Percentiles rank a stretch among this genome's conserved stretches.
These are phyloP conservation scores for Adelosebastes latens DNA, from an alignment of 2,797 vertebrate species.

Conservation along the genomic window DNA sequence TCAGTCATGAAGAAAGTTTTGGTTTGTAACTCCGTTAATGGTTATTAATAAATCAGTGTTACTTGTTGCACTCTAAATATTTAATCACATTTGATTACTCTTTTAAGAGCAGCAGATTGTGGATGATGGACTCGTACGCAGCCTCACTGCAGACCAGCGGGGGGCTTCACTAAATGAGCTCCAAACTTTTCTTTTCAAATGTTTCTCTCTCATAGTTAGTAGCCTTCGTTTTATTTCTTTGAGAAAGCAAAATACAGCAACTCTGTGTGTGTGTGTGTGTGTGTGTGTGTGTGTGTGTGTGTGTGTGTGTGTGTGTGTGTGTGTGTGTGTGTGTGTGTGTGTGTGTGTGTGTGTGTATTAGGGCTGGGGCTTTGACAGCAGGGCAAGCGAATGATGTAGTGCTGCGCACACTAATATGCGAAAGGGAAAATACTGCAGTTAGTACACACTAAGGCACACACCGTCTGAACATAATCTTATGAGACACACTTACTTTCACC, in stretches of 20 bases:
- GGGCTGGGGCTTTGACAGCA: constrained; percentile 37
- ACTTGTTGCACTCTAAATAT: background rate
- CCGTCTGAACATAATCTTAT: background rate
- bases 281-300: too few species aligned
- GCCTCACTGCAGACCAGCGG: background rate
- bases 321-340: too few species aligned
- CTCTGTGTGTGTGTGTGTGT: background rate
- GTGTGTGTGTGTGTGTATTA: constrained; percentile 2
- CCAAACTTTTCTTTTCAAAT: background rate
- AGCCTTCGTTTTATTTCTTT: background rate
- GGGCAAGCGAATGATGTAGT: constrained; percentile 45
- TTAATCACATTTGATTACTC: background rate
- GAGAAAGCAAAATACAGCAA: background rate
- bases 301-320: too few species aligned
- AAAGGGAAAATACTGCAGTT: constrained; percentile 44
- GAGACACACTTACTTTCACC: background rate
- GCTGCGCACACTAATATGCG: constrained; percentile 28
- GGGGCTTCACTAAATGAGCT: background rate
- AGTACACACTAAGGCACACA: background rate
- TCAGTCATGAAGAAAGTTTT: background rate
- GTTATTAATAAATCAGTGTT: background rate
- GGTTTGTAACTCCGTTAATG: background rate
- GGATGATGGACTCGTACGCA: background rate
- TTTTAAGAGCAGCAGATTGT: background rate
- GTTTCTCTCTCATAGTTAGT: background rate